These are phyloP conservation scores for Adelphocoris suturalis DNA, from an alignment of 2,888 invertebrate species.

Conservation along the genomic window DNA sequence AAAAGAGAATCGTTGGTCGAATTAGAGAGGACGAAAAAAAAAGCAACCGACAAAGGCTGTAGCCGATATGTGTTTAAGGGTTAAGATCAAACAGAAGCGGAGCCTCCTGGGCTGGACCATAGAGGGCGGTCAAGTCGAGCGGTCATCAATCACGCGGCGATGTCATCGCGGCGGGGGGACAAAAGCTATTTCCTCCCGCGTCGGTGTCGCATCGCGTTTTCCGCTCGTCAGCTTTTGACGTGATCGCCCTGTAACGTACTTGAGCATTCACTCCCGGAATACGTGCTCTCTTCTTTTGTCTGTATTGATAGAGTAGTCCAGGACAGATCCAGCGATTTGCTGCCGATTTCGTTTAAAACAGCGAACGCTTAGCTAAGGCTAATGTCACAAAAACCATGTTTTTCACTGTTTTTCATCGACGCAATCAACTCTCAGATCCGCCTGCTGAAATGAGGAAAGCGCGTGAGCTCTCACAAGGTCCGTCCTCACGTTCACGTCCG, in stretches of 20 bases:
- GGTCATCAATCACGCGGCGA: conserved; percentile 22
- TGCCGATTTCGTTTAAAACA: too few relatives aligned
- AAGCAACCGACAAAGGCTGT: not conserved
- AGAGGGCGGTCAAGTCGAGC: conserved; percentile 20
- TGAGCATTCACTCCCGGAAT: not conserved
- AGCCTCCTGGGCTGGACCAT: not conserved
- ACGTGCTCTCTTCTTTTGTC: not conserved
- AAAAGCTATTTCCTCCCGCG: conserved; percentile 15
- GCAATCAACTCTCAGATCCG: too few relatives aligned
- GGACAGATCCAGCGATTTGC: too few relatives aligned
- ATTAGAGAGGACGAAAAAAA: not conserved
- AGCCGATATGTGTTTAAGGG: conserved; percentile 19
- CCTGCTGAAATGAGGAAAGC: too few relatives aligned
- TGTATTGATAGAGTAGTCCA: not conserved
- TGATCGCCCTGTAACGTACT: not conserved
- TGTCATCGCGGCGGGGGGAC: not conserved
- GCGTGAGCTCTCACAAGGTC: too few relatives aligned
- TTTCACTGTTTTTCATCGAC: too few relatives aligned
- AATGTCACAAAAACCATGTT: too few relatives aligned
- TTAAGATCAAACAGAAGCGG: conserved; percentile 25
- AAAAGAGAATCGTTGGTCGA: not conserved
- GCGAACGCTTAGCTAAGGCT: too few relatives aligned
- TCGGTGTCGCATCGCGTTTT: not conserved
- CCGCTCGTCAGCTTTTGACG: not conserved
- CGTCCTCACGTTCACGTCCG: too few relatives aligned